Percentiles rank a stretch among this genome's conserved stretches.
These are phyloP conservation scores for Notolabrus celidotus DNA, from an alignment of 2,797 vertebrate species.

Conservation along the genomic window DNA sequence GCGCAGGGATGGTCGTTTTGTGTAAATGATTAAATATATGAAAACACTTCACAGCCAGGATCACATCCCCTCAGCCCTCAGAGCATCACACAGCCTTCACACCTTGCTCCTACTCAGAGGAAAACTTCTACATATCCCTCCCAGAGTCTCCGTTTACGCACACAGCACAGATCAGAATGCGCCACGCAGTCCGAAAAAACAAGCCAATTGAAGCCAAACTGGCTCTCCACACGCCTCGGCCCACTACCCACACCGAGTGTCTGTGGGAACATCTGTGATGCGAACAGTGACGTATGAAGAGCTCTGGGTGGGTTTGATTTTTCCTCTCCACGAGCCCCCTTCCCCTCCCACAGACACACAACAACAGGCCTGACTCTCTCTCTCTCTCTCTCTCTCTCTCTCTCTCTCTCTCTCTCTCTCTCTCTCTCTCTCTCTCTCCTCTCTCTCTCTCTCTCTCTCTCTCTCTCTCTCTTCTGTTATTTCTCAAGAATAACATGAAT, in stretches of 20 bases:
- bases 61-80: neutral
- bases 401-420: constrained; percentile 33
- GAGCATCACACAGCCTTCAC: neutral
- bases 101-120: constrained; percentile 26
- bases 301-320: constrained; percentile 79
- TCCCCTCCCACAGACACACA: constrained; percentile 55
- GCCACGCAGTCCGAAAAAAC: constrained; percentile 29
- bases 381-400: constrained; percentile 37
- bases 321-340: constrained; percentile 70
- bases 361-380: constrained; percentile 32
- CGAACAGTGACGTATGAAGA: constrained; percentile 78
- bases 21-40: too few relatives aligned
- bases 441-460: constrained; percentile 36
- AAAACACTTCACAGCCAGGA: neutral
- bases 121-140: constrained; percentile 33
- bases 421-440: too few relatives aligned
- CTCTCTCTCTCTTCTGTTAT: constrained; percentile 55
- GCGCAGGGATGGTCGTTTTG: too few relatives aligned
- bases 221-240: constrained; percentile 69
- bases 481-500: constrained; percentile 71
- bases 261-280: constrained; percentile 83
- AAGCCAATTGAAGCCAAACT: constrained; percentile 60
- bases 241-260: constrained; percentile 78
- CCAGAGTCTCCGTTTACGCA: constrained; percentile 57
- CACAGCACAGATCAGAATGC: constrained; percentile 50